Evolutionary conservation across 2,888 invertebrate genomes (phyloP).

Genomic region (Cyclophora punctaria): DNA sequence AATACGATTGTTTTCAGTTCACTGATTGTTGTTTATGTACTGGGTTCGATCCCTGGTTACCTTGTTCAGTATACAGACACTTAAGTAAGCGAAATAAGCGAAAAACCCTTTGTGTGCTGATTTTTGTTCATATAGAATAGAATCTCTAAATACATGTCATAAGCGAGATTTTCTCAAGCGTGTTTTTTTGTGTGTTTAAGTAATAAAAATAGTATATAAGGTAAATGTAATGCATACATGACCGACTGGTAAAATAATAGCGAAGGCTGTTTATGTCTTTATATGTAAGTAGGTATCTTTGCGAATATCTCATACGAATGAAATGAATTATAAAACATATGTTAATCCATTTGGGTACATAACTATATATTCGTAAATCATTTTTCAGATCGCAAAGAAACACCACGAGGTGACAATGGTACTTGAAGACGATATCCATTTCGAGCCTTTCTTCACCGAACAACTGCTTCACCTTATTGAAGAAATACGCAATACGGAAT

Average conservation of each 20-base stretch:
- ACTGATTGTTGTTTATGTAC: no score
- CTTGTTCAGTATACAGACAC: no score
- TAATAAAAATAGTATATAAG: neutral
- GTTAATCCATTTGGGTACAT: neutral
- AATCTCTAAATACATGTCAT: neutral
- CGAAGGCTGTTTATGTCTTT: no score
- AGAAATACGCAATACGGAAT: conserved; percentile 79
- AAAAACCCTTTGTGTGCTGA: no score
- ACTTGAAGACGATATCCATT: conserved; percentile 96
- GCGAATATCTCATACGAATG: no score
- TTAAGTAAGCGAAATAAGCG: no score
- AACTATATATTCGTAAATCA: conserved; percentile 2
- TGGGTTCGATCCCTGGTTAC: no score
- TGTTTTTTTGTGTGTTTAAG: neutral
- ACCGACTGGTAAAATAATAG: no score
- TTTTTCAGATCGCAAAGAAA: conserved; percentile 75
- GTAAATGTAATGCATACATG: no score
- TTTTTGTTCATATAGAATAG: neutral
- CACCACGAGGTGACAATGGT: conserved; percentile 80
- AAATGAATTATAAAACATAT: no score
- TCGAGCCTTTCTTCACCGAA: conserved; percentile 88
- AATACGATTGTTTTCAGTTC: no score
- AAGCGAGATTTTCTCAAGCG: neutral
- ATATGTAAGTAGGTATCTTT: no score
- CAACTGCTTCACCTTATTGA: conserved; percentile 78